These are phyloP conservation scores for Macrotrachela quadricornifera DNA, from an alignment of 1,140 invertebrate species.

Conservation along the genomic window DNA sequence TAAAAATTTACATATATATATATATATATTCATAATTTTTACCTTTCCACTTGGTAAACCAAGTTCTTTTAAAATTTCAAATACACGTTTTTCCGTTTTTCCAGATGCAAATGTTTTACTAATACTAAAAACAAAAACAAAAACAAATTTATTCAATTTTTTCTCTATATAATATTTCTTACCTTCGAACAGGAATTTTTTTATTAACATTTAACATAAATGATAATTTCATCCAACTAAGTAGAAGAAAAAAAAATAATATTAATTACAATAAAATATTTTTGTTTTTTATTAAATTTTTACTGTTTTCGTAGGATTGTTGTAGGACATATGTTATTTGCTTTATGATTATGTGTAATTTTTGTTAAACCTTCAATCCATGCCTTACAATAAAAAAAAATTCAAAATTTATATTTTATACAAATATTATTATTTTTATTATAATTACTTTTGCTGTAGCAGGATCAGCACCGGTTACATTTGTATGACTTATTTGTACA, in stretches of 20 bases:
- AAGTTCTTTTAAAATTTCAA: conserved; percentile 79
- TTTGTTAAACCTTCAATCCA: conserved; percentile 71
- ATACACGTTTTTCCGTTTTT: conserved; percentile 81
- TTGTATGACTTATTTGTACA: conserved; percentile 93
- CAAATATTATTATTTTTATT: too few relatives aligned
- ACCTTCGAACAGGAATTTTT: conserved; percentile 70
- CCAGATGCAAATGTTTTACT: conserved; percentile 92
- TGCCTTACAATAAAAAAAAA: conserved; percentile 37
- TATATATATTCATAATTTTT: too few relatives aligned
- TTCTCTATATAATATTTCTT: too few relatives aligned
- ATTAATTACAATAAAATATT: conserved; percentile 36
- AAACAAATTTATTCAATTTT: too few relatives aligned
- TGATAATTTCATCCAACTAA: conserved; percentile 73
- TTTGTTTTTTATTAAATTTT: too few relatives aligned
- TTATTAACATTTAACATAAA: conserved; percentile 74
- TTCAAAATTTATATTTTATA: neutral
- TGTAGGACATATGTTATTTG: conserved; percentile 74
- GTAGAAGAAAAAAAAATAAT: conserved; percentile 7
- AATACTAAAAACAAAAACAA: conserved; percentile 36
- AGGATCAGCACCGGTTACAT: conserved; percentile 73
- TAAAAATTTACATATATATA: too few relatives aligned
- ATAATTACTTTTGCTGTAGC: conserved; percentile 62
- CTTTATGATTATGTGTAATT: conserved; percentile 89
- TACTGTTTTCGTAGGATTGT: conserved; percentile 86
- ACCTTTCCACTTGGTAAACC: conserved; percentile 73